Conservation (phyloP, 2,888 invertebrate species). For the Agonopterix subpropinquella region DNA sequence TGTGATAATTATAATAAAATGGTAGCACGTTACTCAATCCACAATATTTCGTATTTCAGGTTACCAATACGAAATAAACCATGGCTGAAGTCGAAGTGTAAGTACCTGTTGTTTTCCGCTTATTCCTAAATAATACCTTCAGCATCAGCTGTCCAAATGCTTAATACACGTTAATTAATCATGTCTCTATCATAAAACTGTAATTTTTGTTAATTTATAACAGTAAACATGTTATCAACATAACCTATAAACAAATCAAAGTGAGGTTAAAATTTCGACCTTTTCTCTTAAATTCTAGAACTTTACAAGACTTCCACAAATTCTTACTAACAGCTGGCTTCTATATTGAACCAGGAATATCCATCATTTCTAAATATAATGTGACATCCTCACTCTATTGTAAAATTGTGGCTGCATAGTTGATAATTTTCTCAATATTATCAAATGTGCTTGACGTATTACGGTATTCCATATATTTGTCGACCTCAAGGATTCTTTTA, state of each 20-base stretch:
- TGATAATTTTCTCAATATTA: too few relatives aligned
- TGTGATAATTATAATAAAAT: constrained; percentile 23
- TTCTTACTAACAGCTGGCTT: too few relatives aligned
- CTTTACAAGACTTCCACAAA: too few relatives aligned
- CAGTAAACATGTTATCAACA: constrained; percentile 46
- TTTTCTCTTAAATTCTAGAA: too few relatives aligned
- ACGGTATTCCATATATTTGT: too few relatives aligned
- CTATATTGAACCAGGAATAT: too few relatives aligned
- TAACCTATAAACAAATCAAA: constrained; percentile 38
- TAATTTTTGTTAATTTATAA: constrained; percentile 4
- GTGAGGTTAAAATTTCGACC: background rate
- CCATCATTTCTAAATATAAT: too few relatives aligned
- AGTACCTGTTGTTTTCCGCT: constrained; percentile 63
- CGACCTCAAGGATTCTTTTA: too few relatives aligned
- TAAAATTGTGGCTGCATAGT: too few relatives aligned
- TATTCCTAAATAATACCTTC: background rate
- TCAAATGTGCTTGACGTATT: too few relatives aligned
- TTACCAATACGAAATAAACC: constrained; percentile 56
- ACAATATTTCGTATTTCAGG: constrained; percentile 66
- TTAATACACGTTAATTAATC: constrained; percentile 1
- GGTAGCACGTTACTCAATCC: constrained; percentile 31
- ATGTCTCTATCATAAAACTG: background rate
- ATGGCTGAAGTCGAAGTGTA: constrained; percentile 91
- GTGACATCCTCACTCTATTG: too few relatives aligned
- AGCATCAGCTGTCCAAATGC: constrained; percentile 1